Evolutionary conservation across 2,113 vertebrate genomes (phyloP).

Genomic region (Oncorhynchus nerka): DNA sequence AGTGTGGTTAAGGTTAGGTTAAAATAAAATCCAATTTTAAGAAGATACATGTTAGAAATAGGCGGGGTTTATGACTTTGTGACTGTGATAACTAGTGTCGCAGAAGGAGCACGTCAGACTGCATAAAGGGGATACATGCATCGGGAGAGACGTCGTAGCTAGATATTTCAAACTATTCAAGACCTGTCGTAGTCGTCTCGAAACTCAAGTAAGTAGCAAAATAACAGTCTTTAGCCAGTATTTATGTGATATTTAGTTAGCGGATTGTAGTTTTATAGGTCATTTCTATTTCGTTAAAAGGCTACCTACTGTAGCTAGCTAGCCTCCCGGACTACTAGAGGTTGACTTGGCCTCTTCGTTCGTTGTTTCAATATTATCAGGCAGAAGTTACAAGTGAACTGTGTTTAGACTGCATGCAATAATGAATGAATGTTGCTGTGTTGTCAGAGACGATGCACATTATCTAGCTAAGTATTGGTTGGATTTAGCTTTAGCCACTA

Average conservation of each 20-base stretch:
- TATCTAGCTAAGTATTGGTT: too few species aligned
- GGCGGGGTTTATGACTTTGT: too few species aligned
- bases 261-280: not conserved
- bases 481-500: too few species aligned
- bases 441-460: too few species aligned
- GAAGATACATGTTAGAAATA: constrained; percentile 3
- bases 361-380: too few species aligned
- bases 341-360: too few species aligned
- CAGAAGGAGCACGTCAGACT: constrained; percentile 26
- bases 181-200: constrained; percentile 16
- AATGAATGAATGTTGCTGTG: too few species aligned
- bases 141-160: constrained; percentile 8
- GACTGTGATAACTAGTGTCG: not conserved
- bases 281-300: not conserved
- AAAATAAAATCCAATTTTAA: too few species aligned
- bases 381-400: too few species aligned
- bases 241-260: not conserved
- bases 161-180: constrained; percentile 3
- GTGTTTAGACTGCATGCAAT: too few species aligned
- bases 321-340: not conserved
- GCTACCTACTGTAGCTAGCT: constrained; percentile 3
- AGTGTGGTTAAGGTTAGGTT: too few species aligned
- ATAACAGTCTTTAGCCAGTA: not conserved
- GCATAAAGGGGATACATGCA: constrained; percentile 6
- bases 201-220: constrained; percentile 53